Base-by-base conservation (phyloP, 2,888 invertebrate species). In the Agonopterix arenella region DNA sequence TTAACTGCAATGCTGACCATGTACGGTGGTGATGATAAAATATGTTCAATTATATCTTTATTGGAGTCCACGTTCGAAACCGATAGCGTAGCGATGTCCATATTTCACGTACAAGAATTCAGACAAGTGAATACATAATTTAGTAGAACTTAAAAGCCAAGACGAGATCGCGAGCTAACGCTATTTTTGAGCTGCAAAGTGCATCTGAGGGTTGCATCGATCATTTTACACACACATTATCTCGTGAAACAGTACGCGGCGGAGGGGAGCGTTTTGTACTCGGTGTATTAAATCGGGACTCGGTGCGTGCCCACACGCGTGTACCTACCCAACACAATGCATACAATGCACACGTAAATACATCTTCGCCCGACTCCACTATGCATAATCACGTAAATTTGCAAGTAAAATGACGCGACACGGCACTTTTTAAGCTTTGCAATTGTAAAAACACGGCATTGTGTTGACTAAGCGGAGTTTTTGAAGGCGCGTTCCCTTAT, bases 331-430 rank as follows among this genome's bases (percentile, higher is more conserved):
- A 58, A 62, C 66, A 81, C 76, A 83, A 77, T 78, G 73, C 76
- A 72, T 72, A 80, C 81, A 83, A 84, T 82, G 70, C 76, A 82
- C 75, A 75, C 77, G 76, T 76, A 80, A 81, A 80, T 79, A 81
- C 73, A 76, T 80, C 81, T 81, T 79, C 71, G 66, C 72, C 70
- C 71, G 73, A 68, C 76, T 74, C 69, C 73, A 75, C 76, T 76
- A 71, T 79, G 83, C 83, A 86, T 84, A 85, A 86, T 84, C 77
- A 78, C 73, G 58, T 61, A 54, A 72, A 85, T 88, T 85, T 84
- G 84, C 88, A 89, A 84, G 81, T 86, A 69, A 84, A 84, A 84
- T 84, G 65, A 70, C 68, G 70, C 73, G 72, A 73, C 80, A 71
- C 74, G 66, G 65, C 76, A 77, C 74, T 84, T 84, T 82, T 84